Percentiles rank a stretch among this genome's conserved stretches.
phyloP scores from a whole-genome alignment of 2,797 vertebrate genomes.

The Sparidentex hasta region DNA sequence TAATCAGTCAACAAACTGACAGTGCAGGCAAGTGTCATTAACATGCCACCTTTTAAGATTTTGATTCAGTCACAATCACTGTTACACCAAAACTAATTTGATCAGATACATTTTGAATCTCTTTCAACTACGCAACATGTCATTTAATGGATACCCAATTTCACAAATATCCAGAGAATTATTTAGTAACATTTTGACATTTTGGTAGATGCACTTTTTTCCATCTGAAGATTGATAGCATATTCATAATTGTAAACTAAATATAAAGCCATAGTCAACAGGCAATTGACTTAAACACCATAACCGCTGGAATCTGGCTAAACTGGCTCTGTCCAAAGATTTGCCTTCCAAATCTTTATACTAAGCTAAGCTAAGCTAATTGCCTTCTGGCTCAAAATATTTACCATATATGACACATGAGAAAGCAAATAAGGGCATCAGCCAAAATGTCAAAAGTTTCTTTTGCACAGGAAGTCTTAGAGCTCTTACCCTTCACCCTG shows the following conservation, averaged over 20 bases:
- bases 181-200: background rate
- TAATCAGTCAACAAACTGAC: background rate
- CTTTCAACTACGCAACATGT: background rate
- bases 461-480: background rate
- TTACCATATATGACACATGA: background rate
- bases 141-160: background rate
- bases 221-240: no score
- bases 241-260: no score
- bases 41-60: background rate
- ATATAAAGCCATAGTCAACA: background rate
- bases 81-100: background rate
- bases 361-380: background rate
- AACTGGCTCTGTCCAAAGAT: background rate
- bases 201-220: no score
- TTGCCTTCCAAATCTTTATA: background rate
- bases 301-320: background rate
- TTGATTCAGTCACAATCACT: no score
- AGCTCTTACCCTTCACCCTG: constrained; percentile 30
- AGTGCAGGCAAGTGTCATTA: background rate
- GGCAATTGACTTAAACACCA: background rate
- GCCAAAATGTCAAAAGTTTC: background rate
- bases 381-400: background rate
- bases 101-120: constrained; percentile 4
- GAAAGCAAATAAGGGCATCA: background rate
- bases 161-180: background rate